Base-by-base conservation (phyloP, 1,140 invertebrate species). In the Apis florea region DNA sequence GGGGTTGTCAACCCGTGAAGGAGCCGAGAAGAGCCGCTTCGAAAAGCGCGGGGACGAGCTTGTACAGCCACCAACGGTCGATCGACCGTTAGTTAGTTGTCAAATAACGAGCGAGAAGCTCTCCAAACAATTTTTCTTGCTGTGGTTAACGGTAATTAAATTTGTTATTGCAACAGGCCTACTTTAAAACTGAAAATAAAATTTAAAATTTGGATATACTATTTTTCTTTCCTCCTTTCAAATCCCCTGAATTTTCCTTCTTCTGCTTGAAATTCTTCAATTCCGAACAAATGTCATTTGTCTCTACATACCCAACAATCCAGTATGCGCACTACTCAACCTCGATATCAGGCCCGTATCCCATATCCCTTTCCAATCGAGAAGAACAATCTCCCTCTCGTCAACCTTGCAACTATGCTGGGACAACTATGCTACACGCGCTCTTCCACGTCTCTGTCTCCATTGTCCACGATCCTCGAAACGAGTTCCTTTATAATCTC, bases 1-100 rank as follows among this genome's bases (percentile, higher is more conserved):
- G 70, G 78, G 70, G 78, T 79, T 79, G 78, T 72, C 78, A 66
- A 79, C 69, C 58, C n/a, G 77, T 26, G 74, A 51, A 66, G 40
- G 13, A 54, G 51, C 21, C 58, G 61, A 15, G 67, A 12, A 5
- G 21, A n/a, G 31, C 10, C 68, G 10, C 68, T 31, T 58, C 47
- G 67, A 63, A 61, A 77, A 64, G 9, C 72, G 12, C 11, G 24
- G 6, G 54, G 66, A 51, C 66, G 47, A 26, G 66, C 54, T 77
- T 68, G 49, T 68, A 53, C n/a, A 47, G n/a, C 11, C 49, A 2
- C 19, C 15, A 11, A n/a, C n/a, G 4, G 31, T 40, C 21, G 19
- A n/a, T 47, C 74, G 51, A 26, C 54, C 66, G 26, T 70, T n/a
- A n/a, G 15, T 51, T 70, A 58, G 1, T 70, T 31, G 76, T 70